Evolutionary conservation across 2,888 invertebrate genomes (phyloP).

Genomic region (Diploptera punctata): DNA sequence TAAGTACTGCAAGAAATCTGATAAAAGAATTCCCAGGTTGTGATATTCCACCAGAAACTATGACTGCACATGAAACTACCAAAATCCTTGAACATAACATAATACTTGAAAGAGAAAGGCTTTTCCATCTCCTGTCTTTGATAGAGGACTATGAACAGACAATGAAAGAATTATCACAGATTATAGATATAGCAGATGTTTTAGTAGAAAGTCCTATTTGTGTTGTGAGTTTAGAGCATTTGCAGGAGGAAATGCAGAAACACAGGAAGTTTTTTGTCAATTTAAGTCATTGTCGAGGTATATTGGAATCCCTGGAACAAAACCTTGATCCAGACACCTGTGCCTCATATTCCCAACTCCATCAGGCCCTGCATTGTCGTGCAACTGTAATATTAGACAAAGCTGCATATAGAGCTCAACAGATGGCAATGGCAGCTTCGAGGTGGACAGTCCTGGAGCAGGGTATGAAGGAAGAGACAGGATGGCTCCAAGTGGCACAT

Average conservation of each 20-base stretch:
- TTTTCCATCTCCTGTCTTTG: constrained; percentile 75
- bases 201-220: constrained; percentile 78
- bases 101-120: constrained; percentile 73
- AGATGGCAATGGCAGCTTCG: constrained; percentile 85
- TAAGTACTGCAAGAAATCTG: constrained; percentile 67
- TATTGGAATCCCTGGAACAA: constrained; percentile 84
- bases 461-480: constrained; percentile 81
- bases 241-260: constrained; percentile 90
- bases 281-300: constrained; percentile 84
- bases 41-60: constrained; percentile 71
- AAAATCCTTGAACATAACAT: constrained; percentile 71
- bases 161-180: constrained; percentile 83
- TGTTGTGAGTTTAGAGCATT: constrained; percentile 75
- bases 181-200: constrained; percentile 83
- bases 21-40: constrained; percentile 73
- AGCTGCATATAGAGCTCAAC: constrained; percentile 81
- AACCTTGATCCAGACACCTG: constrained; percentile 83
- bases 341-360: constrained; percentile 72
- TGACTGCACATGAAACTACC: constrained; percentile 69
- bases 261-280: constrained; percentile 90
- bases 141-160: constrained; percentile 90
- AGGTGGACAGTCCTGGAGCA: constrained; percentile 83
- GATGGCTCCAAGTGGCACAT: constrained; percentile 84
- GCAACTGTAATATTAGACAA: constrained; percentile 80
- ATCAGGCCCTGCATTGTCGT: constrained; percentile 76